Evolutionary conservation across 2,888 invertebrate species (phyloP), one percentile per base, ranked within the genome.

Genomic region (Smittia aterrima): DNA sequence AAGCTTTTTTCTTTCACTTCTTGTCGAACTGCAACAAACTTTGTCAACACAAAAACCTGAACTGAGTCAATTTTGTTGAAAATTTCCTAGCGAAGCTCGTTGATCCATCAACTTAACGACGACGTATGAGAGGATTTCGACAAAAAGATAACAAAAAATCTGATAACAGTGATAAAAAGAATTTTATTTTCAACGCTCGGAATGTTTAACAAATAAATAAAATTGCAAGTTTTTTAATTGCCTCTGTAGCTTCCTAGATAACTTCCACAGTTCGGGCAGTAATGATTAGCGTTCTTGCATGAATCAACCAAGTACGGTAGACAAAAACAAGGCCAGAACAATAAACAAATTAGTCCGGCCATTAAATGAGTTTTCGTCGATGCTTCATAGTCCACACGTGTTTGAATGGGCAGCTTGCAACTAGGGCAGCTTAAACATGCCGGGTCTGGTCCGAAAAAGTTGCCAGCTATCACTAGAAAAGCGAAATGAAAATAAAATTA

Each of bases 361-460:
- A 82, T 78, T 1, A 83, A 27, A 77, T 84, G 83, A 11, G 84
- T 83, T 77, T 81, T 83, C 1, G 79, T 79, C 38, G 79, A 79
- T 0, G 82, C 64, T 74, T 80, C 80, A 0, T 78, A 78, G 67
- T 80, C 79, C 3, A 82, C 77, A 7, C 77, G 75, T 0, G 84
- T 82, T 0, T 78, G 76, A 67, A 83, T 79, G 13, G 75, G 76
- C 11, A 78, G 77, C 0, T 78, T 79, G 74, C 84, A 84, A 22
- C 80, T 75, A 1, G 84, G 83, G 75, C 84, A 84, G 0, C 71
- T 77, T 76, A 82, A 74, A 1, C 75, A 27, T 75, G 80, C 79
- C 7, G 81, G 75, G 6, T 81, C 78, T 0, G 81, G 78, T 9
- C 82, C 83, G 66, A 81, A 79, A 11, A 75, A 7, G n/a, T 40